Percentiles rank a stretch among this genome's conserved stretches.
Conservation (phyloP, 2,113 vertebrate genomes). For the Microtus montanus region DNA sequence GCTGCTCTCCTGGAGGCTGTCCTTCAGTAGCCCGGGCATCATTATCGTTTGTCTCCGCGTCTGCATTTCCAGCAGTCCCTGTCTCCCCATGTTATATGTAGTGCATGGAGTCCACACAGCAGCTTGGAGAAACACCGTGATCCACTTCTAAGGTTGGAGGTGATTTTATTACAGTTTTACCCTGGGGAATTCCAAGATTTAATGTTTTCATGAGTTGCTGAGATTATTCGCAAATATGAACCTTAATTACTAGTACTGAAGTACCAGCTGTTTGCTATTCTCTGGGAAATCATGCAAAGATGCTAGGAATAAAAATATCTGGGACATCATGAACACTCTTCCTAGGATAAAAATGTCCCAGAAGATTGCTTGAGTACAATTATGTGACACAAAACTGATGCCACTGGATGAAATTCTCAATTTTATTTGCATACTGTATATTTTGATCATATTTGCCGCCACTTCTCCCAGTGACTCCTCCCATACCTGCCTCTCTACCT, state of each 20-base stretch:
- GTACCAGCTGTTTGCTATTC: constrained; percentile 42
- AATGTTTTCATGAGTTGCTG: constrained; percentile 54
- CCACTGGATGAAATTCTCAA: neutral
- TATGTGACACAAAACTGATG: constrained; percentile 13
- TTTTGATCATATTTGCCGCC: neutral
- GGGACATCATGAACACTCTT: constrained; percentile 22
- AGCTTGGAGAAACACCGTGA: neutral
- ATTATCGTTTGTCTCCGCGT: neutral
- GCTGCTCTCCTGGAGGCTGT: neutral
- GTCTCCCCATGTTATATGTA: neutral
- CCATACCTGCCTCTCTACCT: too few relatives aligned
- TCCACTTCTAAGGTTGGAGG: constrained; percentile 4
- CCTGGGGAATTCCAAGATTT: neutral
- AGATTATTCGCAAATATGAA: constrained; percentile 23
- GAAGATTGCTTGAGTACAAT: constrained; percentile 11
- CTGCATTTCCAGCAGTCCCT: neutral
- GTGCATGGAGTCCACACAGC: neutral
- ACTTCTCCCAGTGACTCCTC: neutral
- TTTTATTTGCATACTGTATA: neutral
- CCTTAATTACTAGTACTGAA: constrained; percentile 53
- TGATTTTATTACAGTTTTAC: constrained; percentile 24
- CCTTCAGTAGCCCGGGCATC: neutral
- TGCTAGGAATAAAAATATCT: constrained; percentile 27
- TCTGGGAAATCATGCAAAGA: neutral
- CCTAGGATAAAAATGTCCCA: neutral